Evolutionary conservation across 2,888 invertebrate species (phyloP), one percentile per base, ranked within the genome.

Genomic region (Ypsolopha sequella): DNA sequence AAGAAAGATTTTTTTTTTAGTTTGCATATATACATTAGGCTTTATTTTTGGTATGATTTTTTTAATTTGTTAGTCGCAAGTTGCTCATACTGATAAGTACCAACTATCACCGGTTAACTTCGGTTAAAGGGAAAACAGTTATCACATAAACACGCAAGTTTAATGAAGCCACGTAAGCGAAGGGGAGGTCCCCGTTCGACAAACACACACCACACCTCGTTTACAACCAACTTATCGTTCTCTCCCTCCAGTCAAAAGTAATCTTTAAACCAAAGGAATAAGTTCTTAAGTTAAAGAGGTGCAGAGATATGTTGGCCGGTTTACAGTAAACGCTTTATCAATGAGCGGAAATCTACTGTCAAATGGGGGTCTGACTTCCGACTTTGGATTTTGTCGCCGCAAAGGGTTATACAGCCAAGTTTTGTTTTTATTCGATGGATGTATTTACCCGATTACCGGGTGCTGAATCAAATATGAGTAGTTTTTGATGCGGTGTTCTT

Each of bases 261-360:
- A 24, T 24, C 24, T 24, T 24, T 24, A 24, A 2, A 24, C 24
- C 24, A 24, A 24, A 24, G 24, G 4, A 24, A 2, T 24, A 24
- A 24, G 24, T 24, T 24, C 24, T 24, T 3, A n/a, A n/a, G n/a
- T n/a, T n/a, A 24, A 24, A 24, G 2, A 24, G 24, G 10, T 39
- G 10, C 39, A 39, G 39, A 11, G n/a, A 39, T 39, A n/a, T 11
- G 9, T 39, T 46, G 34, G 34, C 36, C 1, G 9, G 2, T 4
- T 9, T 9, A 36, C 36, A 36, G 44, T 43, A 35, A 41, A 36
- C 50, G 50, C 43, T 50, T 24, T 43, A 50, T 44, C 50, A 50
- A 50, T 44, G n/a, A 24, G 10, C 50, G 50, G 44, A 50, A 50
- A 50, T 50, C 44, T 43, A 44, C 35, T 36, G 44, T 50, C 36